A percentile compares a stretch with the other conserved stretches of the same genome.
Evolutionary conservation across 2,113 vertebrate genomes (phyloP).

Genomic region (Perca fluviatilis): DNA sequence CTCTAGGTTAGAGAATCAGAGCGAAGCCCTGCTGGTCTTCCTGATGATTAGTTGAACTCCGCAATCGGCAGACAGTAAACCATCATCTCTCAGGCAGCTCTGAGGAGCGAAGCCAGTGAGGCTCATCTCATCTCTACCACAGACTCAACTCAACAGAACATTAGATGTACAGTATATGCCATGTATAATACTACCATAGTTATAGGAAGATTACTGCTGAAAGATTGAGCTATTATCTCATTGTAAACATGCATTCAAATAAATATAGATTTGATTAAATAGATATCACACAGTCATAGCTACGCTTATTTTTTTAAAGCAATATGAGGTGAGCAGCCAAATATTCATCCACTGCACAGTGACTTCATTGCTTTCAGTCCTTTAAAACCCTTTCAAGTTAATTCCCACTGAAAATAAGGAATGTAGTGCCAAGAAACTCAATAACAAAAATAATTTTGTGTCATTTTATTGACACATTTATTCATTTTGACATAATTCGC

Average conservation of each 20-base stretch:
- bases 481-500: not conserved
- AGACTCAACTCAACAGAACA: not conserved
- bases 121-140: slow-evolving; percentile 17
- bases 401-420: not conserved
- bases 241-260: not conserved
- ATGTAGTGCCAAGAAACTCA: not conserved
- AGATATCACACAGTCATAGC: not conserved
- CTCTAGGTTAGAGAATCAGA: not conserved
- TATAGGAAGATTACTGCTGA: not conserved
- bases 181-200: not conserved
- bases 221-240: not conserved
- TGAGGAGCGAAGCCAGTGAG: not conserved
- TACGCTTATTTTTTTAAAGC: not conserved
- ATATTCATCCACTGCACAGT: not conserved
- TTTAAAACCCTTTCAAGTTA: not conserved
- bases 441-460: not conserved
- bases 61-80: slow-evolving; percentile 5
- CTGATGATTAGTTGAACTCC: slow-evolving; percentile 19
- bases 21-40: not conserved
- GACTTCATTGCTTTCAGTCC: not conserved
- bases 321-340: not conserved
- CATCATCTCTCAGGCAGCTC: slow-evolving; percentile 26
- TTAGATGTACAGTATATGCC: not conserved
- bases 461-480: too few relatives aligned
- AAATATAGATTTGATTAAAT: not conserved